Evolutionary conservation across 1,140 invertebrate species (phyloP), one percentile per base, ranked within the genome.

Genomic region (Dreissena rostriformis): DNA sequence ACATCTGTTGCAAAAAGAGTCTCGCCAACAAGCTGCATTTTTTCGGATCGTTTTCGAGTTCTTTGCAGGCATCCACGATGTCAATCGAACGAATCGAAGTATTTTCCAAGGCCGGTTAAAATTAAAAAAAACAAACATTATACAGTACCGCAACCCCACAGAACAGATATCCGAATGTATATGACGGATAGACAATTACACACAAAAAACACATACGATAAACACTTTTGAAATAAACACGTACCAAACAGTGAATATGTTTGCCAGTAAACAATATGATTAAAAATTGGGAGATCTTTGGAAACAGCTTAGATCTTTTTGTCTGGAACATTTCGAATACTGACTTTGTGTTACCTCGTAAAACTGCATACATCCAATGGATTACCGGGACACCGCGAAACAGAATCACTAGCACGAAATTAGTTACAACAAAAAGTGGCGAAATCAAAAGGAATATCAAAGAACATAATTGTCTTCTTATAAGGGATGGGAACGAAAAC

Each of bases 81-180:
- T 74, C 80, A 55, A 71, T n/a, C 49, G 67, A 57, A 49, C 15
- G 73, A 70, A 14, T 22, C 12, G 17, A 74, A 82, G n/a, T 24
- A 22, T 11, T 75, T 49, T 52, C 80, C 80, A 29, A 82, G 53
- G 0, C 39, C 72, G 29, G 72, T 29, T 5, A 82, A 19, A 7
- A 49, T 66, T 51, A 74, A 74, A 53, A 73, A 75, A 74, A 74
- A 53, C 65, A 75, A 51, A 82, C 57, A 55, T 82, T 74, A 55
- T 82, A 82, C 7, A 82, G 6, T 12, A 82, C 24, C 17, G 51
- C 61, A 39, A 73, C 22, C 12, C 71, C 72, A 55, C 72, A 82
- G 49, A 82, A 82, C 19, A 82, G 51, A 67, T 82, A 82, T 6
- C 80, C 80, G 26, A 82, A 82, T 28, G 79, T 73, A 11, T 26